Conservation (phyloP, 2,888 invertebrate species). For the Ectobius pallidus region DNA sequence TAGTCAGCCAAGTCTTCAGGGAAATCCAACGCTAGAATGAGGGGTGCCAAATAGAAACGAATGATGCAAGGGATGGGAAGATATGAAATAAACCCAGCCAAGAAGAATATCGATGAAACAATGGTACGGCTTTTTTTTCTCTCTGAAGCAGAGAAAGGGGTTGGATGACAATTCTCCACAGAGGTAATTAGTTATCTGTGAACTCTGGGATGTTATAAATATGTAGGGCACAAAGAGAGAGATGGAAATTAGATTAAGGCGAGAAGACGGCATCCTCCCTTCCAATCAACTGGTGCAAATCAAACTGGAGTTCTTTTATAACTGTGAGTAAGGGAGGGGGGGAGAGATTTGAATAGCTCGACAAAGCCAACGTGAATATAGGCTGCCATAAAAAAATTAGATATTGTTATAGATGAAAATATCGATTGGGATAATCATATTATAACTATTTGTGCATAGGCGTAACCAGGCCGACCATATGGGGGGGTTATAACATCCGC, state of each 20-base stretch:
- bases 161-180: conserved; percentile 19
- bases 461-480: no score
- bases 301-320: not conserved
- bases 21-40: conserved; percentile 21
- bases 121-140: not conserved
- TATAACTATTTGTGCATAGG: no score
- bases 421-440: no score
- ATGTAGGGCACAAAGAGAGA: conserved; percentile 8
- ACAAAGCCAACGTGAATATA: no score
- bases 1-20: conserved; percentile 19
- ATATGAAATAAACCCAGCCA: not conserved
- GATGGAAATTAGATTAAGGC: not conserved
- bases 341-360: no score
- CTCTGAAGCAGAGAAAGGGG: not conserved
- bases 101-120: conserved; percentile 24
- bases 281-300: conserved; percentile 1
- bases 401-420: no score
- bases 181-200: conserved; percentile 14
- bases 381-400: no score
- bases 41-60: conserved; percentile 29
- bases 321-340: not conserved
- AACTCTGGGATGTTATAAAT: not conserved
- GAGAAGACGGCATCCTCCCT: not conserved
- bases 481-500: no score
- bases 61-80: conserved; percentile 20